A percentile compares a stretch with the other conserved stretches of the same genome.
Evolutionary conservation across 2,113 vertebrate genomes (phyloP).

Genomic region (Myrmecobius fasciatus): DNA sequence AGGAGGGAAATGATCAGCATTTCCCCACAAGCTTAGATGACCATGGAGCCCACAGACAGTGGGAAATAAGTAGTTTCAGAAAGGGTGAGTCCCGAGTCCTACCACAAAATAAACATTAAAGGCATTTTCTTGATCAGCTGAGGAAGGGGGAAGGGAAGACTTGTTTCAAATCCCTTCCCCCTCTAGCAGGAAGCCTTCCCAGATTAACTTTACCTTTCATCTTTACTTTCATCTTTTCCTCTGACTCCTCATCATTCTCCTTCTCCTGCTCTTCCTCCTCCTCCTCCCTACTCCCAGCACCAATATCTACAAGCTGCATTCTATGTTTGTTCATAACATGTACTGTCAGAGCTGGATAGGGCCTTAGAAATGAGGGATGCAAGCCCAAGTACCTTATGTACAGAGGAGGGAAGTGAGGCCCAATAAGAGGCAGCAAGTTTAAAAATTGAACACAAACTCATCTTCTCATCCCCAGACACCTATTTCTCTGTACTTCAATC

Average conservation of each 20-base stretch:
- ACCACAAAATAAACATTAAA: conserved; percentile 75
- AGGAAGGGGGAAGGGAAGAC: conserved; percentile 44
- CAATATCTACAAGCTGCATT: neutral
- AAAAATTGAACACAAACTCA: neutral
- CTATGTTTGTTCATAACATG: neutral
- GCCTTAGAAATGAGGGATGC: neutral
- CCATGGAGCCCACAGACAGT: neutral
- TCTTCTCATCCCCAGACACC: neutral
- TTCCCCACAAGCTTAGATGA: conserved; percentile 10
- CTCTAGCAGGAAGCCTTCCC: neutral
- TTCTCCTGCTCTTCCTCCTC: neutral
- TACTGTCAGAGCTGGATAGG: neutral
- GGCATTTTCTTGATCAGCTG: conserved; percentile 36
- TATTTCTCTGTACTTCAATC: neutral
- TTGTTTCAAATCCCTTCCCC: conserved; percentile 15
- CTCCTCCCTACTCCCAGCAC: neutral
- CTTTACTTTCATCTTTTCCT: neutral
- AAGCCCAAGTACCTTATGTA: neutral
- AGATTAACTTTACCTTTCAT: neutral
- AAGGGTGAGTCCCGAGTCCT: conserved; percentile 53
- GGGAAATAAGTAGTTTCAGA: conserved; percentile 76
- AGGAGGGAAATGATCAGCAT: neutral
- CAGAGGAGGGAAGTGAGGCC: neutral
- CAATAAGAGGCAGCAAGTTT: neutral
- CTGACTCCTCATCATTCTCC: neutral